Conservation (phyloP, 1,140 invertebrate species). For the Brachionus paranguensis region DNA sequence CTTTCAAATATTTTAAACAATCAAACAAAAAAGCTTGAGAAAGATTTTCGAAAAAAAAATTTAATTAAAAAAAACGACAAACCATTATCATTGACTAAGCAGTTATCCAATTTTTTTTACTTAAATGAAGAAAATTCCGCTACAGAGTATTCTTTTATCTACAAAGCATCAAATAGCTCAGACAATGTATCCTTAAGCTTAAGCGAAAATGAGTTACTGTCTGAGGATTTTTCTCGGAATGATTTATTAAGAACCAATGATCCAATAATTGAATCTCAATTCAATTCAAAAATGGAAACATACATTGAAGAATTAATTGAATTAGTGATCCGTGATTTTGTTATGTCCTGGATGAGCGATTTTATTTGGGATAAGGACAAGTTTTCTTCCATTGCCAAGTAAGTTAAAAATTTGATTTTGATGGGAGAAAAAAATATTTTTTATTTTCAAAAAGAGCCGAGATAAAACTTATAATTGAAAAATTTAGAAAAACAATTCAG, state of each 20-base stretch:
- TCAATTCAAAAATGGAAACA: conserved; percentile 65
- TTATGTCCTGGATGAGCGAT: conserved; percentile 68
- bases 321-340: conserved; percentile 70
- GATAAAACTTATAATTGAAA: conserved; percentile 71
- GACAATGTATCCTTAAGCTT: background rate
- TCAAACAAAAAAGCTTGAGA: background rate
- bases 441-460: conserved; percentile 63
- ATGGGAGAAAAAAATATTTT: background rate
- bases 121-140: background rate
- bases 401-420: conserved; percentile 33
- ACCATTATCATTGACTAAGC: background rate
- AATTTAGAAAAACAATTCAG: conserved; percentile 66
- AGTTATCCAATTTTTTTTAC: background rate
- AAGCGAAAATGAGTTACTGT: background rate
- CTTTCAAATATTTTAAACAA: background rate
- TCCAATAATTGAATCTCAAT: background rate
- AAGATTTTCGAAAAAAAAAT: background rate
- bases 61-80: background rate
- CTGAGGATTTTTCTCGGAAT: background rate
- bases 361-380: conserved; percentile 60
- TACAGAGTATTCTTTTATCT: background rate
- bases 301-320: conserved; percentile 75
- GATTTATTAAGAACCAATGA: background rate
- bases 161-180: background rate
- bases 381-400: conserved; percentile 56